Evolutionary conservation across 2,888 invertebrate genomes (phyloP), one percentile per base, ranked within the genome.

Genomic region (Ormia ochracea): DNA sequence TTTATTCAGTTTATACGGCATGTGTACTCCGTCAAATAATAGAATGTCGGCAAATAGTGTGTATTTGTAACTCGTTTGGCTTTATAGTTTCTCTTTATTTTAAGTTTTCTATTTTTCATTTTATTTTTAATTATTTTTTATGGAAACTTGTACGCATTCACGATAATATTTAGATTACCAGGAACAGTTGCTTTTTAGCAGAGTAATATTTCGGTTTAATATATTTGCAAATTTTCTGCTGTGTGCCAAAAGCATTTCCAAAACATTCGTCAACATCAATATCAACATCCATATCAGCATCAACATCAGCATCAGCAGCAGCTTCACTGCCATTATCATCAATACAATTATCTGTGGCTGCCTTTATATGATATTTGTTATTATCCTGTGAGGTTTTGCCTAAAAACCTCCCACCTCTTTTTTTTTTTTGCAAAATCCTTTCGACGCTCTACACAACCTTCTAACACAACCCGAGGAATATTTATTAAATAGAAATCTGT

Each of bases 51-150:
- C 0, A 14, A 41, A 26, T 19, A 14, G 4, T 12, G 2, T 26
- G 26, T 36, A 43, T 19, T 58, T 70, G 59, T 33, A 68, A 56
- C 33, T 19, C 9, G 17, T 12, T 69, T 69, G 59, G 28, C 19
- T 21, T 41, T 12, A 31, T 50, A 36, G 33, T 69, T 48, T 19
- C 59, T 14, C 26, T 26, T 26, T 17, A 17, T 41, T 17, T 54
- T 19, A 14, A 50, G 50, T 59, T 59, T 70, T 58, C 38, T 70
- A 36, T 70, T 59, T 38, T 36, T 4, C 48, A 48, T 50, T 59
- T 70, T 43, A 23, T 56, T 59, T 59, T 56, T 38, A 38, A 45
- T 54, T 63, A 58, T 12, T 65, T 74, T 74, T 45, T 66, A 58
- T 65, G 19, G 4, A 43, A 28, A 36, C 45, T 73, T 56, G 17